Conservation (phyloP, 2,113 vertebrate genomes). For the Calcarius ornatus region DNA sequence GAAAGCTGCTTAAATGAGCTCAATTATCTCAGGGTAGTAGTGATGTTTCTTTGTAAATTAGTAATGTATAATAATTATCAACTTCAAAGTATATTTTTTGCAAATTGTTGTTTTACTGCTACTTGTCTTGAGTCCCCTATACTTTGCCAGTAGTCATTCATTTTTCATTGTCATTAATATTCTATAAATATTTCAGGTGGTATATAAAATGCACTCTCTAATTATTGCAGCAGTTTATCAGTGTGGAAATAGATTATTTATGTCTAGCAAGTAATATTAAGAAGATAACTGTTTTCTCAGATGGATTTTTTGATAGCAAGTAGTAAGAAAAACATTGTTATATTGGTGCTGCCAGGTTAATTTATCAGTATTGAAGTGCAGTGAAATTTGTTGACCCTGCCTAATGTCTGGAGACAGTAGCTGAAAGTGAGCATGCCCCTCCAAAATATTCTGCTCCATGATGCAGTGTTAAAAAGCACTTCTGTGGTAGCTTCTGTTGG, state of each 20-base stretch:
- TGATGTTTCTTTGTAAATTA: constrained; percentile 5
- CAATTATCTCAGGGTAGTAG: not conserved
- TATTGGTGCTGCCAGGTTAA: not conserved
- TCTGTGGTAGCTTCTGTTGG: not conserved
- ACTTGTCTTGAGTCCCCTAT: not conserved
- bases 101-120: not conserved
- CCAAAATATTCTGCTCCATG: not conserved
- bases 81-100: not conserved
- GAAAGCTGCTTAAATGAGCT: not conserved
- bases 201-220: not conserved
- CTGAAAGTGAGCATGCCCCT: not conserved
- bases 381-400: not conserved
- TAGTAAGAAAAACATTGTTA: not conserved
- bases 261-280: not conserved
- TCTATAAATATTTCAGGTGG: not conserved
- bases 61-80: not conserved
- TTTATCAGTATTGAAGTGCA: not conserved
- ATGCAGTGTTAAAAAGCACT: not conserved
- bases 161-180: constrained; percentile 2
- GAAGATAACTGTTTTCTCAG: not conserved
- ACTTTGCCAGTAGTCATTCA: not conserved
- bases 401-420: not conserved
- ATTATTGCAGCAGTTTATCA: not conserved
- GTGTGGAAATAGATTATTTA: not conserved
- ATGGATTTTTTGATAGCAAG: not conserved